A percentile compares a stretch with the other conserved stretches of the same genome.
These are phyloP conservation scores for Scolopax mira DNA, from an alignment of 2,113 vertebrate species.

Conservation along the genomic window DNA sequence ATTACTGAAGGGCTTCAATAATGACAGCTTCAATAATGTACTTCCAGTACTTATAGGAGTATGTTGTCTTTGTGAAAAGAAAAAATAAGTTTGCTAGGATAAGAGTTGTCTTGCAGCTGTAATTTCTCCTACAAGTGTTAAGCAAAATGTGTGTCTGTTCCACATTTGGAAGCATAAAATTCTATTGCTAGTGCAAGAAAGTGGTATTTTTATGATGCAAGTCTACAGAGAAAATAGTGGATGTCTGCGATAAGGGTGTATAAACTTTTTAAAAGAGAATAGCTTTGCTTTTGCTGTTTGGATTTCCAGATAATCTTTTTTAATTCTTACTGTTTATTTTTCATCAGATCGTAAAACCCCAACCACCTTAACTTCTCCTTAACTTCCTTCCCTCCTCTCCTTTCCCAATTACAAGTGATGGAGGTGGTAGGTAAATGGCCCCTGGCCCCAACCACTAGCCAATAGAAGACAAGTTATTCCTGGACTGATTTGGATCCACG, in stretches of 20 bases:
- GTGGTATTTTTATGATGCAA: background rate
- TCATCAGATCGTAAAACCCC: background rate
- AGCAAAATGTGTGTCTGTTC: background rate
- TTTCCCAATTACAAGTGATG: background rate
- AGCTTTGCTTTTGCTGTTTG: background rate
- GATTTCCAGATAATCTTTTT: background rate
- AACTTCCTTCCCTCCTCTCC: background rate
- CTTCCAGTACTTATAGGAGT: accelerated
- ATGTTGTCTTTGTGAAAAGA: background rate
- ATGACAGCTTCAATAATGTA: background rate
- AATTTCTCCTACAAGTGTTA: background rate
- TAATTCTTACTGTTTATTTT: background rate
- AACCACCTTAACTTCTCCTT: background rate
- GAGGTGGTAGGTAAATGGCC: background rate
- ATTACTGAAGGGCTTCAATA: background rate
- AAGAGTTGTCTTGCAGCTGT: background rate
- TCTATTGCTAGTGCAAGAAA: background rate
- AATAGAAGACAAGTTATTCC: background rate
- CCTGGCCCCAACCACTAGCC: accelerated
- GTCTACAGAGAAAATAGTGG: background rate
- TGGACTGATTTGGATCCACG: background rate
- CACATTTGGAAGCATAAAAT: background rate
- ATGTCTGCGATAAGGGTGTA: background rate
- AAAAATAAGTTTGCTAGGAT: background rate
- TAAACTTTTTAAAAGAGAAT: background rate